Base-by-base conservation (phyloP, 2,888 invertebrate genomes). In the Lasioglossum lativentre region DNA sequence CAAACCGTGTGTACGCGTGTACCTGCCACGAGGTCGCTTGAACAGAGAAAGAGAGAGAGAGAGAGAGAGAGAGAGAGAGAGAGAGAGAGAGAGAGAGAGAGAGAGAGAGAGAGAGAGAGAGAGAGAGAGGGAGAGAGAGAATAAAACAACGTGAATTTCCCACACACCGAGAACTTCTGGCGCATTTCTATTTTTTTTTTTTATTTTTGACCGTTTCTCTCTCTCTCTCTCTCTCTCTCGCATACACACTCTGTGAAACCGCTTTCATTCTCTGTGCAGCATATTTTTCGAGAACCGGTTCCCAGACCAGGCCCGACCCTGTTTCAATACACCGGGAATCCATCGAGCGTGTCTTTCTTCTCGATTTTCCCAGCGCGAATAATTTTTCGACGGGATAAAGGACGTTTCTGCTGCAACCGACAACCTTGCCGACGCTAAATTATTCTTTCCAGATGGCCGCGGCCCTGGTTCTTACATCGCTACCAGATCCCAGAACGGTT, bases 331-430 rank as follows among this genome's bases (percentile, higher is more conserved):
- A 16, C 66, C 52, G 27, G 27, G 47, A 80, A 66, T 56, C 45
- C 73, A 40, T 73, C 52, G 52, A 34, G 8, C 59, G 45, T 63
- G 40, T 72, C 66, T 72, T 63, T 77, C 59, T 34, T 12, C 45
- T 23, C 34, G 47, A 12, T 76, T 40, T 68, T 73, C 68, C 63
- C 30, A 47, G 73, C 14, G 52, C 74, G 78, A 78, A 82, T 78
- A 82, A 82, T 78, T 78, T 82, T 73, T 66, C 52, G 27, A 27
- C 19, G 42, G 78, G 68, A 78, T 82, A 78, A 82, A 78, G 68
- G 52, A 74, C 52, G 78, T 78, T 78, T 82, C 73, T 10, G 63
- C 82, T 82, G 82, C 82, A 82, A 74, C 78, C 73, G 82, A 82
- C 82, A 82, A 82, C 66, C 68, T 52, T 27, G 73, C 38, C 27